Evolutionary conservation across 2,888 invertebrate species (phyloP).

Genomic region (Lasioglossum figueresi): DNA sequence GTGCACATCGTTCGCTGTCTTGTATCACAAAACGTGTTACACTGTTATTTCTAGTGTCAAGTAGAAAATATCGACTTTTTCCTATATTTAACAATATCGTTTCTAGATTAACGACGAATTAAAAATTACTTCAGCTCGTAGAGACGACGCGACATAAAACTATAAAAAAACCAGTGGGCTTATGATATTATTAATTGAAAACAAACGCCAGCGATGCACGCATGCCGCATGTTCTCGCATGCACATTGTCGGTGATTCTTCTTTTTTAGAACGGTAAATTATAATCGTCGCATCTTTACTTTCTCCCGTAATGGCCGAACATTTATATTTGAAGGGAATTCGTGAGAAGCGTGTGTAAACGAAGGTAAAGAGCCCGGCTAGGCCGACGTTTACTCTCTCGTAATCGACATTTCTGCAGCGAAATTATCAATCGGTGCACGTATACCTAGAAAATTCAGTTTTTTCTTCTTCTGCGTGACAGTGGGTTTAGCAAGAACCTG

Average conservation of each 20-base stretch:
- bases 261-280: conserved; percentile 33
- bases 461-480: conserved; percentile 31
- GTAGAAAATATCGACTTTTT: neutral
- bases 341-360: conserved; percentile 61
- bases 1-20: no score
- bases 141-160: neutral
- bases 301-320: conserved; percentile 60
- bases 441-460: conserved; percentile 57
- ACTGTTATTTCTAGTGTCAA: no score
- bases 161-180: neutral
- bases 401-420: conserved; percentile 49
- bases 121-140: neutral
- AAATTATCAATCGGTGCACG: conserved; percentile 51
- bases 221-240: neutral
- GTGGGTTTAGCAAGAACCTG: conserved; percentile 36
- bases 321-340: conserved; percentile 62
- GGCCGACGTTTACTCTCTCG: conserved; percentile 23
- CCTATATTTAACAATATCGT: neutral
- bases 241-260: neutral
- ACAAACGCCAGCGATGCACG: neutral
- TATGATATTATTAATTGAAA: neutral
- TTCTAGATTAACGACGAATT: neutral
- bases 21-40: no score
- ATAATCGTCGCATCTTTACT: conserved; percentile 57
- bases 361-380: conserved; percentile 10